phyloP scores from a whole-genome alignment of 2,113 vertebrate species.

The Nibea coibor region DNA sequence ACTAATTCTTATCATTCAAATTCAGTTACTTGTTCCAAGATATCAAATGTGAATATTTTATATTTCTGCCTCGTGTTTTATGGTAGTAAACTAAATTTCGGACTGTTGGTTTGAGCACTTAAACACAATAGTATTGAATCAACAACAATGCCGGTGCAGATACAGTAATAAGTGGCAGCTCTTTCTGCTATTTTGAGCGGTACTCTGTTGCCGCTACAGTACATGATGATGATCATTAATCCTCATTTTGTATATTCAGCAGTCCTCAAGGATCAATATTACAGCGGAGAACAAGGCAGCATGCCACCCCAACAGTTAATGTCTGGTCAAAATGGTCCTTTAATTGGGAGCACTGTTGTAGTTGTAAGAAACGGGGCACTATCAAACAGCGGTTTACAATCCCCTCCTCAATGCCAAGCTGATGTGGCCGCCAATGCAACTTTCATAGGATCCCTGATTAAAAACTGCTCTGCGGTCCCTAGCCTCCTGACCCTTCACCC shows the following conservation, averaged over 20 bases:
- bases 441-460: conserved; percentile 93
- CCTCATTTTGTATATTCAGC: conserved; percentile 76
- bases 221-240: conserved; percentile 75
- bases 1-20: neutral
- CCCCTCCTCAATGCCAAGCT: conserved; percentile 69
- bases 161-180: neutral
- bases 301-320: conserved; percentile 75
- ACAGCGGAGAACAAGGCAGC: conserved; percentile 68
- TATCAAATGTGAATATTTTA: too few relatives aligned
- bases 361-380: conserved; percentile 60
- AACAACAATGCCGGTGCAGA: neutral
- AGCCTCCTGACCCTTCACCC: conserved; percentile 92
- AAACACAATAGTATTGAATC: neutral
- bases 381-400: conserved; percentile 85
- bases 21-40: too few relatives aligned
- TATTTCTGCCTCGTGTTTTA: neutral
- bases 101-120: neutral
- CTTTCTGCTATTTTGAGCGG: neutral
- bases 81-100: too few relatives aligned
- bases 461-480: conserved; percentile 95
- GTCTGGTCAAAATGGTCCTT: conserved; percentile 83
- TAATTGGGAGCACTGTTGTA: conserved; percentile 78
- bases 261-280: conserved; percentile 80
- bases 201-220: conserved; percentile 43
- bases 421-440: conserved; percentile 79